Conservation (phyloP, 2,797 vertebrate species). For the Rhinophrynus dorsalis region DNA sequence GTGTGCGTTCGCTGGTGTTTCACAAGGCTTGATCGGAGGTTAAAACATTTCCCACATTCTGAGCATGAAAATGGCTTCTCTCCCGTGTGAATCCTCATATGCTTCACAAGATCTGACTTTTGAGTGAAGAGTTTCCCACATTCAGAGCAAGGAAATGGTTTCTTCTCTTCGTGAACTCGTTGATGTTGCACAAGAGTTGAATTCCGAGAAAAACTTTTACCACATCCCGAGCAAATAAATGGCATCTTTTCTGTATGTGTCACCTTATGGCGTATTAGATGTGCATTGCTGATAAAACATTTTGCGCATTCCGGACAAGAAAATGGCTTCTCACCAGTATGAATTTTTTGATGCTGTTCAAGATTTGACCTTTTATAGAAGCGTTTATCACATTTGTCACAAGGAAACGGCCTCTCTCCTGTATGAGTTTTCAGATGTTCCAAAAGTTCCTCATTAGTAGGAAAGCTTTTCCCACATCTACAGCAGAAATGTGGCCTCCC, state of each 20-base stretch:
- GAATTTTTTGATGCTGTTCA: neutral
- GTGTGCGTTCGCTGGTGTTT: slow-evolving; percentile 3
- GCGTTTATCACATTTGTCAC: slow-evolving; percentile 27
- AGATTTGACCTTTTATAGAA: slow-evolving; percentile 21
- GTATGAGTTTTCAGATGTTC: slow-evolving; percentile 30
- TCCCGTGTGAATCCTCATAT: neutral
- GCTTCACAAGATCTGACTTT: neutral
- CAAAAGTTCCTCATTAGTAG: neutral
- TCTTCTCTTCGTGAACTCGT: neutral
- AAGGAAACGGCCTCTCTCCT: neutral
- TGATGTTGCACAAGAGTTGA: neutral
- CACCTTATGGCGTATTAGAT: too few species aligned
- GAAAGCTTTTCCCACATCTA: slow-evolving; percentile 14
- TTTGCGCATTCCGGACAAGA: too few species aligned
- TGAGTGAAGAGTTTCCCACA: slow-evolving; percentile 4
- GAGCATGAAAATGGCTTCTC: slow-evolving; percentile 13
- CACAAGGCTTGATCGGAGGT: neutral
- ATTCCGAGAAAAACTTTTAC: neutral
- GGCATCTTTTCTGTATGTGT: neutral
- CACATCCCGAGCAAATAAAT: slow-evolving; percentile 5
- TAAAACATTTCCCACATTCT: slow-evolving; percentile 14
- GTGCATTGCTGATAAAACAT: neutral
- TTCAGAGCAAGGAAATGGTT: neutral
- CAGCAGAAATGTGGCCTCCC: neutral
- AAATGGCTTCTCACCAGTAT: neutral